Percentiles rank a stretch among this genome's conserved stretches.
These are phyloP conservation scores for Oncopodura yosiiana DNA, from an alignment of 1,140 invertebrate genomes.

Conservation along the genomic window DNA sequence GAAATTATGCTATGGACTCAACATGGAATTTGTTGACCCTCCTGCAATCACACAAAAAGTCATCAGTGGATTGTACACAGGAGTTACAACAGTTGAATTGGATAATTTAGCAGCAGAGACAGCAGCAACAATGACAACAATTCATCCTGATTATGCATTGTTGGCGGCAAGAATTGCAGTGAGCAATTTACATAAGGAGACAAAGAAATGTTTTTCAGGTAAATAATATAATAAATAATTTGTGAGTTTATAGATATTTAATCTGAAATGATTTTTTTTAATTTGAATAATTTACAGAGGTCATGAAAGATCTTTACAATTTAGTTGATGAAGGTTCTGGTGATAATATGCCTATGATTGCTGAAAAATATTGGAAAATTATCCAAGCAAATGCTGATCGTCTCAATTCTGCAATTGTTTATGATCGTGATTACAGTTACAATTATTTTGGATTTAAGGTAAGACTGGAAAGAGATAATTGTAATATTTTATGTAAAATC, in stretches of 20 bases:
- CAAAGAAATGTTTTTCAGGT: conserved; percentile 80
- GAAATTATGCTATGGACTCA: conserved; percentile 90
- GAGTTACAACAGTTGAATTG: conserved; percentile 90
- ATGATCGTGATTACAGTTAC: conserved; percentile 93
- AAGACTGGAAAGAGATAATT: conserved; percentile 12
- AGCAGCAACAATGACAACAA: conserved; percentile 87
- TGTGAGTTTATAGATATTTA: conserved; percentile 12
- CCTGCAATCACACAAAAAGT: conserved; percentile 75
- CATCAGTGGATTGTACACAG: conserved; percentile 86
- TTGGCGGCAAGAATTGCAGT: conserved; percentile 91
- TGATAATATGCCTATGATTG: conserved; percentile 68
- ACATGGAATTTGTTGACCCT: conserved; percentile 92
- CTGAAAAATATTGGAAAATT: conserved; percentile 68
- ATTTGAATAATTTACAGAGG: conserved; percentile 55
- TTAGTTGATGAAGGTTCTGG: conserved; percentile 64
- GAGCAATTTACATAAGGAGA: conserved; percentile 96
- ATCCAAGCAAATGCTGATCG: conserved; percentile 77
- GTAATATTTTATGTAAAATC: neutral
- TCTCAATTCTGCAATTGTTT: conserved; percentile 92
- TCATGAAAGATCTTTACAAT: conserved; percentile 76
- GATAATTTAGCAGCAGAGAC: conserved; percentile 97
- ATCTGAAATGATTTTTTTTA: neutral
- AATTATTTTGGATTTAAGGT: conserved; percentile 98
- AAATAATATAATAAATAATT: conserved; percentile 35
- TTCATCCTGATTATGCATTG: conserved; percentile 93